These are phyloP conservation scores for Brachionus plicatilis DNA, from an alignment of 1,140 invertebrate species.

Conservation along the genomic window DNA sequence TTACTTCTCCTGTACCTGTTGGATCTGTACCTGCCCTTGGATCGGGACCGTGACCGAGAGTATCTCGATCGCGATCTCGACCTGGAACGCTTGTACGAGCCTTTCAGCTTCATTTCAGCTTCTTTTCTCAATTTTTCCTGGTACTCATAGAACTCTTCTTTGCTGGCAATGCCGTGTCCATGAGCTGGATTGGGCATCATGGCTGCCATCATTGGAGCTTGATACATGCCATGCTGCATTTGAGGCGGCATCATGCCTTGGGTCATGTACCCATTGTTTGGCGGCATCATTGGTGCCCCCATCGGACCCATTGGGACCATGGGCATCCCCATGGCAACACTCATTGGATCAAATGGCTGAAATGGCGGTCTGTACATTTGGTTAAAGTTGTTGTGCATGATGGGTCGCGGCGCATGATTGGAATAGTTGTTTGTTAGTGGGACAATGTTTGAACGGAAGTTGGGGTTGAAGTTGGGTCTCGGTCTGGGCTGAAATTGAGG, in stretches of 20 bases:
- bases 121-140: constrained; percentile 24
- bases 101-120: neutral
- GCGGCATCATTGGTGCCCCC: neutral
- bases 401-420: neutral
- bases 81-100: neutral
- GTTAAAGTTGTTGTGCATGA: constrained; percentile 1
- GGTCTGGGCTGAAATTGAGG: neutral
- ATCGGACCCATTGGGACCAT: neutral
- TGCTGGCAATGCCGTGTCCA: neutral
- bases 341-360: neutral
- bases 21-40: neutral
- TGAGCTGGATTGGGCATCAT: neutral
- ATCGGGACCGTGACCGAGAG: neutral
- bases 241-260: neutral
- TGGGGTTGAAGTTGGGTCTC: neutral
- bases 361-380: neutral
- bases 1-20: neutral
- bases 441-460: neutral
- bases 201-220: neutral
- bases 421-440: neutral
- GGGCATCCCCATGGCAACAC: neutral
- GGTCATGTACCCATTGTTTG: neutral
- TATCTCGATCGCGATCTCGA: neutral
- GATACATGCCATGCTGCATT: neutral
- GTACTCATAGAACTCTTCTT: constrained; percentile 17